Evolutionary conservation across 2,797 vertebrate species (phyloP), one percentile per base, ranked within the genome.

Genomic region (Tadarida brasiliensis): DNA sequence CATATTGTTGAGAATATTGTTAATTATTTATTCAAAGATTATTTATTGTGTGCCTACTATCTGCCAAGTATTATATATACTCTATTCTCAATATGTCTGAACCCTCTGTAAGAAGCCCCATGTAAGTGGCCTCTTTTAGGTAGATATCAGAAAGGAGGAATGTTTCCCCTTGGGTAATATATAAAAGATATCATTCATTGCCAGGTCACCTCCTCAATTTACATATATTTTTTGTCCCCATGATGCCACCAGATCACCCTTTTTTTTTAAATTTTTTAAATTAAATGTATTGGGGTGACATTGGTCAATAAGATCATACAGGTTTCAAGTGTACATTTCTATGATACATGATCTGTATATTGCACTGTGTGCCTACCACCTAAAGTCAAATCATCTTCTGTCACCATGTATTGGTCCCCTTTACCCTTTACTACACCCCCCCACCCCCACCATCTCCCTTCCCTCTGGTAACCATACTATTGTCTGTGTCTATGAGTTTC

Each of bases 1-100:
- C 11, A 57, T 82, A 26, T 35, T 57, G 15, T 82, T 86, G 35
- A 82, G 54, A 47, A 20, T 15, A 30, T 44, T 22, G 26, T 57
- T 90, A 28, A n/a, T 76, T 73, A 74, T 51, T 49, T 91, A 68
- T 33, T 76, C 20, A n/a, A 70, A 93, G 86, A 56, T 44, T 83
- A 7, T 78, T 87, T 92, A 30, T 33, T 87, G 70, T 74, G 67
- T 63, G 22, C 44, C 85, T 94, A 35, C 33, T 90, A 5, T 28
- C 3, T 78, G 4, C 47, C 2, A 16, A 6, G 5, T 67, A 19
- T 56, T 20, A 16, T 70, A 22, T 57, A 20, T 51, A 14, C 54
- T n/a, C 20, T 68, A 9, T 57, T 87, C 68, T 83, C 35, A 3
- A 17, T 92, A 19, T 74, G 49, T 74, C 88, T 54, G 80, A 68